These are phyloP conservation scores for Callaeas wilsoni DNA, from an alignment of 2,113 vertebrate genomes.

Conservation along the genomic window DNA sequence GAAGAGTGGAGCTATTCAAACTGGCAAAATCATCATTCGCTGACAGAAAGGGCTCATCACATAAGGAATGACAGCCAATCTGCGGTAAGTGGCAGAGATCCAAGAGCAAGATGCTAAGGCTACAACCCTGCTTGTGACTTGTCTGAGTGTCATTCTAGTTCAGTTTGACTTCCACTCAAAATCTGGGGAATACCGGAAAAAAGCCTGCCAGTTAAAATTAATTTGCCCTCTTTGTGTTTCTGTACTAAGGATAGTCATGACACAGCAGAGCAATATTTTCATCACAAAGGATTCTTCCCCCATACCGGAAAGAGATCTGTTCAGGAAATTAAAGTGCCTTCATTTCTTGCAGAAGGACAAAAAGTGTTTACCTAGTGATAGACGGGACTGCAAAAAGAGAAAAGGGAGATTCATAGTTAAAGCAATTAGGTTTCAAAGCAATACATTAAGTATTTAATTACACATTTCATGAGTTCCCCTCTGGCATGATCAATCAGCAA, in stretches of 20 bases:
- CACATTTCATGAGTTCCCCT: neutral
- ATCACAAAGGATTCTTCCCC: neutral
- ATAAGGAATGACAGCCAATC: rapidly evolving
- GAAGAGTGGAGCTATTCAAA: neutral
- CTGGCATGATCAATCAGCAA: neutral
- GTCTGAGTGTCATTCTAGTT: neutral
- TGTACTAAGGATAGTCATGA: neutral
- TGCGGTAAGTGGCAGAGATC: neutral
- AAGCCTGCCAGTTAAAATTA: neutral
- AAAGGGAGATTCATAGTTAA: neutral
- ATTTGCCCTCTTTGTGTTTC: neutral
- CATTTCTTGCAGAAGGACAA: neutral
- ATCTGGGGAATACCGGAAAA: neutral
- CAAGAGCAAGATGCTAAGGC: neutral
- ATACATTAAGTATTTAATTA: slow-evolving; percentile 16
- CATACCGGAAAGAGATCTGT: neutral
- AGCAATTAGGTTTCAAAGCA: neutral
- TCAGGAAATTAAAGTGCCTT: neutral
- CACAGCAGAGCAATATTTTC: neutral
- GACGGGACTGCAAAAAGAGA: neutral
- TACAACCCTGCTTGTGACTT: neutral
- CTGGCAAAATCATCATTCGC: neutral
- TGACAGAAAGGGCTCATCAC: neutral
- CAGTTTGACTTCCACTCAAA: neutral
- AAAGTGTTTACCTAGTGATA: neutral